Evolutionary conservation across 2,888 invertebrate genomes (phyloP), one percentile per base, ranked within the genome.

Genomic region (Apodemia mormo): DNA sequence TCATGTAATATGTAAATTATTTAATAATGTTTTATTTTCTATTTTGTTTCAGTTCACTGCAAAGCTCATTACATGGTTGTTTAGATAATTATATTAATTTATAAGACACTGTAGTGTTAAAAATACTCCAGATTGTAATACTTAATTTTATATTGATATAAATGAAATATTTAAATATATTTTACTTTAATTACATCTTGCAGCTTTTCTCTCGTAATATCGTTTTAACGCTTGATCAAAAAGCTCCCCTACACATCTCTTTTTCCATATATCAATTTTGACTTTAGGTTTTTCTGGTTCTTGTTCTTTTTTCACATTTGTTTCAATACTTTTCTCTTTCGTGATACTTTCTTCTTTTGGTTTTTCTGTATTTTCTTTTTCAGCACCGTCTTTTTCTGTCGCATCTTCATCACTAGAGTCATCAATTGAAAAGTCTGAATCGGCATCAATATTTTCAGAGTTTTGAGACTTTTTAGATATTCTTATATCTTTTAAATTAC

Each of bases 221-320:
- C 96, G 94, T 79, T 95, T 94, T 45, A 97, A 85, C 22, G 98
- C 97, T 71, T 95, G 96, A 71, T 96, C 96, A 85, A 96, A 97
- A 2, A 95, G 94, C 67, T 94, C 94, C 8, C 97, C 98, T 22
- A 97, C 95, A 43, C 97, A 98, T 77, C 97, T 94, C 81, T 98
- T 98, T 80, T 96, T 95, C 97, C 97, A 97, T 79, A 97, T 96
- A 81, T 96, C 95, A 72, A 94, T 88, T 90, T 96, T 96, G 10
- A 92, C 90, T 80, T 90, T 89, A n/a, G 82, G 78, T 67, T 77
- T 78, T 66, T 72, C 73, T 65, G 73, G 74, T 43, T 65, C 67
- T 29, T 68, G 66, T 45, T 67, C 68, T 49, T 49, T 67, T 65
- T 37, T 54, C 14, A 52, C 10, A 6, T 78, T 74, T 54, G 76